Conservation (phyloP, 30 jellyfish, hydroid and myxozoan species). For the Catostylus mosaicus region DNA sequence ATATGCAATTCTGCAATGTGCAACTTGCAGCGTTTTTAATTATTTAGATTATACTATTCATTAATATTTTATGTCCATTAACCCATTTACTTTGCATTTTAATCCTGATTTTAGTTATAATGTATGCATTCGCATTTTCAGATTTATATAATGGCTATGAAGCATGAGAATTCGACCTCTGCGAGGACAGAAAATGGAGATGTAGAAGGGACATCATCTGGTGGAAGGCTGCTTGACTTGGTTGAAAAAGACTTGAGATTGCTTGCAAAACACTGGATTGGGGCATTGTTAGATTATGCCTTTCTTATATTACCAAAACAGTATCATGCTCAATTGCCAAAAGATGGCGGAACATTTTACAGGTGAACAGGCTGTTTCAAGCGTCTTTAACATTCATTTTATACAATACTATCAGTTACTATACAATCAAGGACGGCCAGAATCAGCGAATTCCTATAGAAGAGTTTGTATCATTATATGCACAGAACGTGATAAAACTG, state of each 20-base stretch:
- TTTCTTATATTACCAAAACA: constrained; percentile 82
- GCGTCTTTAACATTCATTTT: too few relatives aligned
- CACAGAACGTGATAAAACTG: too few relatives aligned
- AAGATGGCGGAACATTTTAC: constrained; percentile 83
- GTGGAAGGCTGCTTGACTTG: constrained; percentile 80
- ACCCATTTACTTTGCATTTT: too few relatives aligned
- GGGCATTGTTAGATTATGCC: constrained; percentile 81
- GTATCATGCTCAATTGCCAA: constrained; percentile 86
- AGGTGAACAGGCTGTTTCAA: constrained; percentile 74
- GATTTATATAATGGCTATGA: constrained; percentile 93
- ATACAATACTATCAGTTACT: too few relatives aligned
- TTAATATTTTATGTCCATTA: too few relatives aligned
- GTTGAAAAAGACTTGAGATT: constrained; percentile 77
- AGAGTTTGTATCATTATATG: too few relatives aligned
- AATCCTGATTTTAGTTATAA: too few relatives aligned
- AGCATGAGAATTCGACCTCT: constrained; percentile 54
- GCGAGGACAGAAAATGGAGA: constrained; percentile 56
- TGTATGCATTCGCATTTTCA: neutral
- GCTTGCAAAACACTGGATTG: constrained; percentile 90
- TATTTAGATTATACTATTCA: too few relatives aligned
- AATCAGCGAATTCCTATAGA: too few relatives aligned
- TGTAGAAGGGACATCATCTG: constrained; percentile 2
- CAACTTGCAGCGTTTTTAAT: too few relatives aligned
- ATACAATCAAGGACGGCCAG: too few relatives aligned
- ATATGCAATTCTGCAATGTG: too few relatives aligned